Evolutionary conservation across 2,888 invertebrate genomes (phyloP), one percentile per base, ranked within the genome.

Genomic region (Perizoma affinitatum): DNA sequence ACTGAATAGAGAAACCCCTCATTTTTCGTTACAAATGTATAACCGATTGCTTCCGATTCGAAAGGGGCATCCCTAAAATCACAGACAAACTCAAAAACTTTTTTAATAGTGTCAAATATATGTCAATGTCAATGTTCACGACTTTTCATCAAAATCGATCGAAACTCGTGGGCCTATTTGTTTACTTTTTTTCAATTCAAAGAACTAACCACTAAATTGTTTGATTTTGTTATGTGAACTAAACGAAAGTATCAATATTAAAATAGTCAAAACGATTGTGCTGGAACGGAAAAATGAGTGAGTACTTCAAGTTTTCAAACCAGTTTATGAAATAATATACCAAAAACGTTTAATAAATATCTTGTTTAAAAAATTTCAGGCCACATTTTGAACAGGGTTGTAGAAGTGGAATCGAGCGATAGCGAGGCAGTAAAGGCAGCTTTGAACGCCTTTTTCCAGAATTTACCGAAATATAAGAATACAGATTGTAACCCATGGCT

Each of bases 351-450:
- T 8, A 40, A 5, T 4, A 6, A n/a, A 34, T 5, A 0, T 11
- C 38, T 33, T 10, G 40, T 9, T n/a, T 58, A 44, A 0, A 8
- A 38, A 45, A 84, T 68, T 87, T 51, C 77, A 91, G 91, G 78
- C 73, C 82, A 85, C 76, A 72, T 89, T 76, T 75, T 90, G 55
- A 82, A 82, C 55, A 87, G 80, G 79, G 70, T 91, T 60, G 80
- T 76, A 9, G 81, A 84, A 34, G 80, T 90, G 49, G 87, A 91
- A 67, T 79, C 83, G 1, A 87, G 83, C 59, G 82, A 92, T 64
- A 85, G 82, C 60, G 90, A 91, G 34, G 84, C 84, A 8, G 82
- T 90, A 4, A 91, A 91, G 64, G 87, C 88, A 56, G 78, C 73
- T 3, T 63, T 91, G 4, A 70, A 80, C 46, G 47, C 70, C 0